These are phyloP conservation scores for Embidobia sp. DNA, from an alignment of 2,888 invertebrate genomes.

Conservation along the genomic window DNA sequence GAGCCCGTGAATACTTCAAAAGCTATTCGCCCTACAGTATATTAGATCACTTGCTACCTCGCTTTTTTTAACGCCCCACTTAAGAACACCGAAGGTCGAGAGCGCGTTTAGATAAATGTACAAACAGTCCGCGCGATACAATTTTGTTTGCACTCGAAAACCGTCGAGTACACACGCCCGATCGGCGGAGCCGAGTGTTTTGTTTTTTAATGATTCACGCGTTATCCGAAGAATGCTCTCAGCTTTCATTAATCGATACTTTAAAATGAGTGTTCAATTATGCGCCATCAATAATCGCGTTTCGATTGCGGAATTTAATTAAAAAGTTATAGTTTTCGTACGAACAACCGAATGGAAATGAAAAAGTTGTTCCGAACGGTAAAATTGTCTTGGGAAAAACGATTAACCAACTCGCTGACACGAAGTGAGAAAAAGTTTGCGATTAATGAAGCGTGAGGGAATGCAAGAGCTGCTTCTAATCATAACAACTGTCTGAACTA, in stretches of 20 bases:
- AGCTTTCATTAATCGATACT: too few species aligned
- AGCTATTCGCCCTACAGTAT: conserved; percentile 13
- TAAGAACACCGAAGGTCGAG: background rate
- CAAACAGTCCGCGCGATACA: too few species aligned
- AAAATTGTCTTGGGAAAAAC: conserved; percentile 20
- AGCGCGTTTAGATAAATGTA: too few species aligned
- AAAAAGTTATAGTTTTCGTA: conserved; percentile 4
- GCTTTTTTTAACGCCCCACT: background rate
- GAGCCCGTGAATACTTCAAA: conserved; percentile 41
- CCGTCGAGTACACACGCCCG: too few species aligned
- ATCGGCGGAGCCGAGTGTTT: too few species aligned
- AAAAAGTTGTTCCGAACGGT: conserved; percentile 12
- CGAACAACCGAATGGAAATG: conserved; percentile 17
- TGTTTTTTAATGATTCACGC: too few species aligned
- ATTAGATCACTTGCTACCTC: conserved; percentile 19
- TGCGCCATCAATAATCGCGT: background rate
- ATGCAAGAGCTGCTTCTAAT: conserved; percentile 25
- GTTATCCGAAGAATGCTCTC: too few species aligned
- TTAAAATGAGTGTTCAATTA: too few species aligned
- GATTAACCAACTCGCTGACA: conserved; percentile 29
- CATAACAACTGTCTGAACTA: conserved; percentile 35
- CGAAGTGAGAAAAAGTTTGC: conserved; percentile 30
- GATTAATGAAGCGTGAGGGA: conserved; percentile 29
- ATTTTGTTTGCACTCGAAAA: too few species aligned
- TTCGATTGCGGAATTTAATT: conserved; percentile 1